Base-by-base conservation (phyloP, 2,113 vertebrate genomes). In the Rhodinocichla rosea region DNA sequence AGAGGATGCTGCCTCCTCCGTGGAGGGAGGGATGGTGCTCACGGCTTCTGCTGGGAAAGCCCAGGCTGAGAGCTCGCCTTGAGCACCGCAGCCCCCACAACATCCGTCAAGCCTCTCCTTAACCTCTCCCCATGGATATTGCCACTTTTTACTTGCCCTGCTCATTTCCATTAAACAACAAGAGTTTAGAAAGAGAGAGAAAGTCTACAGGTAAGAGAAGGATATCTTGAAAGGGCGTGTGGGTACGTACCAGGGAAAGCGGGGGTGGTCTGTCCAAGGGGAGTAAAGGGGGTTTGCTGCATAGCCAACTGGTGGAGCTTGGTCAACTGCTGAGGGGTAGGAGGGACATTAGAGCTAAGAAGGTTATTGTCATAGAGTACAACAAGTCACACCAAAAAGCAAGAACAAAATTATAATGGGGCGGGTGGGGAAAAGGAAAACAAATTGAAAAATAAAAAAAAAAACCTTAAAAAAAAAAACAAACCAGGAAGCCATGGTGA, bases 171-270 rank as follows among this genome's bases (percentile, higher is more conserved):
- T 94, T 73, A 93, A 89, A 76, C 6, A 92, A 49, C 87, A 92
- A n/a, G 77, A 95, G 96, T 70, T 96, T 44, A 95, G 95, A 98
- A 95, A 97, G 98, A 98, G 94, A 96, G 96, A 98, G 97, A 98
- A 95, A 98, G 96, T 98, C 98, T 98, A 99, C 97, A 97, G 98
- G 98, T 98, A 98, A 97, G 98, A 99, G 98, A 98, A 97, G 98
- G 98, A 98, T 97, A 98, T 97, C 94, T 97, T 98, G 98, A 97
- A 98, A 98, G 99, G 99, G 98, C 82, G 32, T 98, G 95, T 98
- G 99, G 99, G 99, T 99, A 99, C 99, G 99, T 99, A 99, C 99
- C 99, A 98, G 99, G 99, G 99, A 99, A 99, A 99, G 99, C 99
- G 98, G 99, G 99, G 99, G 99, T 99, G 99, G 99, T 99, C 99